phyloP scores from a whole-genome alignment of 2,888 invertebrate species.

The Nasonia oneida region DNA sequence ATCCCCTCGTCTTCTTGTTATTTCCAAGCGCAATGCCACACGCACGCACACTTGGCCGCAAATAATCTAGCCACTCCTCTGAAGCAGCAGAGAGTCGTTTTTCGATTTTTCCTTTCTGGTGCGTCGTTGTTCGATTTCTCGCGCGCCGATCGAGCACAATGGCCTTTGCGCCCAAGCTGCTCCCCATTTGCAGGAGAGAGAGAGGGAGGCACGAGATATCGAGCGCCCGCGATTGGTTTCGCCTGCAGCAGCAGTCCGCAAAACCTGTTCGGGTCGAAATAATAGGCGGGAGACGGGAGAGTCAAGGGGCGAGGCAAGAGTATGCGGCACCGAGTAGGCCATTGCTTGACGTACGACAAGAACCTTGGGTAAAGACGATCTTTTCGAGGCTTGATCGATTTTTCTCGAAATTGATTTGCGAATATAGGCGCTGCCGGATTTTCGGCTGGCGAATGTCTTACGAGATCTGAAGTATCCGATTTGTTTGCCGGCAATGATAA shows the following conservation, averaged over 20 bases:
- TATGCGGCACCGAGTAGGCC: not conserved
- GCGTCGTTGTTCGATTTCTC: slow-evolving; percentile 31
- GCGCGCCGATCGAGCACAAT: slow-evolving; percentile 45
- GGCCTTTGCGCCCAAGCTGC: slow-evolving; percentile 18
- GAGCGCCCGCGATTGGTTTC: slow-evolving; percentile 52
- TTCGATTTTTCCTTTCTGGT: slow-evolving; percentile 25
- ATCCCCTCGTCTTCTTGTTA: not conserved
- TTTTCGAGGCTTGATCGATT: not conserved
- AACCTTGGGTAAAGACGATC: not conserved
- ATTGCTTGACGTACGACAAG: not conserved
- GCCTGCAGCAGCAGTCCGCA: slow-evolving; percentile 42
- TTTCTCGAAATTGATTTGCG: not conserved
- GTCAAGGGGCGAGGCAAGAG: not conserved
- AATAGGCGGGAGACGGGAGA: slow-evolving; percentile 25
- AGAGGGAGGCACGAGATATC: slow-evolving; percentile 36
- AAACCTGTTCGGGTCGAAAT: slow-evolving; percentile 55
- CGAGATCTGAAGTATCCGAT: no score
- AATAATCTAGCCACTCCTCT: slow-evolving; percentile 28
- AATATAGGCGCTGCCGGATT: not conserved
- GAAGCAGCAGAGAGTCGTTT: not conserved
- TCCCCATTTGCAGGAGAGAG: not conserved
- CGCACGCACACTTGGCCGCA: not conserved
- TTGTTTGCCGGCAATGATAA: not conserved
- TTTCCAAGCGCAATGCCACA: not conserved
- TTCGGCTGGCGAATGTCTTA: not conserved